Percentiles rank a stretch among this genome's conserved stretches.
Evolutionary conservation across 1,140 invertebrate species (phyloP).

Genomic region (Condylostylus longicornis): DNA sequence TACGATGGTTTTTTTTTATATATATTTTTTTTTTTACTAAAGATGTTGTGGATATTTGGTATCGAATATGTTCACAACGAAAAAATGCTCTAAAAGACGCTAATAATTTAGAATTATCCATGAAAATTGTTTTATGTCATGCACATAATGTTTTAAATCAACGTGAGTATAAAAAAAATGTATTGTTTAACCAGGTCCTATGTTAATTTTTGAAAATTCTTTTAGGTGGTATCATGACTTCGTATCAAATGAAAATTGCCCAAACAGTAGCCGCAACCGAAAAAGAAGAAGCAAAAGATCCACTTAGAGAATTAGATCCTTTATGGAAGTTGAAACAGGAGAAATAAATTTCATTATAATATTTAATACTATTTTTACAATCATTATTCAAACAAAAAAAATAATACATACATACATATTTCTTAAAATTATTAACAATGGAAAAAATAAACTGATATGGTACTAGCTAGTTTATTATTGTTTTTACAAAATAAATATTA

Average conservation of each 20-base stretch:
- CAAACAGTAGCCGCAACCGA: slow-evolving; percentile 27
- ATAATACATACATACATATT: no score
- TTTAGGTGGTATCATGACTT: slow-evolving; percentile 29
- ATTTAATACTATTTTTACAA: no score
- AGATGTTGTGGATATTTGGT: slow-evolving; percentile 32
- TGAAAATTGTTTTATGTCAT: slow-evolving; percentile 28
- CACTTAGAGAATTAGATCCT: slow-evolving; percentile 29
- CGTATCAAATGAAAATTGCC: slow-evolving; percentile 32
- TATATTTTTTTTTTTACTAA: not conserved
- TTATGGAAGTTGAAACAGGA: slow-evolving; percentile 31
- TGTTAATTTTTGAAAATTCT: no score
- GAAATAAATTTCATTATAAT: no score
- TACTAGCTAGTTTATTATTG: no score
- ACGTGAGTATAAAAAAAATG: slow-evolving; percentile 14
- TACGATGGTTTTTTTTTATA: not conserved
- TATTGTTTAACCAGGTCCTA: not conserved
- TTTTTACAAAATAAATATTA: no score
- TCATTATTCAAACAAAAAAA: no score
- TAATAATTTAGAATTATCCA: slow-evolving; percentile 23
- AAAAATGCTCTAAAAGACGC: slow-evolving; percentile 25
- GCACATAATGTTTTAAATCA: slow-evolving; percentile 30
- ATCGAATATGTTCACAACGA: slow-evolving; percentile 26
- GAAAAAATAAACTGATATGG: no score
- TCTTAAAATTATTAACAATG: no score
- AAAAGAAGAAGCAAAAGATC: slow-evolving; percentile 29